Evolutionary conservation across 35 echinoderm and acorn worm genomes (phyloP).

Genomic region (Stichopus chloronotus): DNA sequence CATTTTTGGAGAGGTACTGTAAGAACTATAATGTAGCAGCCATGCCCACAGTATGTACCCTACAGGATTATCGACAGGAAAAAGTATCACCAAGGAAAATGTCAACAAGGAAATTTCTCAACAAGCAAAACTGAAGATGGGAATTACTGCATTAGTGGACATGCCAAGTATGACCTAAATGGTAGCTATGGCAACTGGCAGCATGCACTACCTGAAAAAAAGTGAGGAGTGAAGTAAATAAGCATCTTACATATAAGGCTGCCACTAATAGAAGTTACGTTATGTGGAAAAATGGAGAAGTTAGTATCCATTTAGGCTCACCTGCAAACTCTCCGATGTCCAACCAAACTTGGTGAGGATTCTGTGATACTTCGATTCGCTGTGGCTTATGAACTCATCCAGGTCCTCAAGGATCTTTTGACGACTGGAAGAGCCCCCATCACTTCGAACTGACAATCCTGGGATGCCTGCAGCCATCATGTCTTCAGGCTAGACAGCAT

Average conservation of each 20-base stretch:
- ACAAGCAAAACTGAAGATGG: no score
- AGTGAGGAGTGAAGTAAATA: no score
- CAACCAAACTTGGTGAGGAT: background rate
- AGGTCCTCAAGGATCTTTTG: background rate
- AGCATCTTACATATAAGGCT: background rate
- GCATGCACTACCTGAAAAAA: background rate
- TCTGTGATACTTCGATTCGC: background rate
- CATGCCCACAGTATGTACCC: no score
- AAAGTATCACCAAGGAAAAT: no score
- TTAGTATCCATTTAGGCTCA: background rate
- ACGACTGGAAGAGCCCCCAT: background rate
- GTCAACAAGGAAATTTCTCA: no score
- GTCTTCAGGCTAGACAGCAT: no score
- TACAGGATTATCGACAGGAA: no score
- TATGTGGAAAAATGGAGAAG: background rate
- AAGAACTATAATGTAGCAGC: no score
- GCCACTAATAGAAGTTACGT: background rate
- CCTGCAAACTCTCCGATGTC: slow-evolving; percentile 22
- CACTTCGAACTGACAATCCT: background rate
- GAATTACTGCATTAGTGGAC: no score
- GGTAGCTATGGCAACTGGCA: background rate
- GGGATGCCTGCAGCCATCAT: no score
- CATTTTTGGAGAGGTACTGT: no score
- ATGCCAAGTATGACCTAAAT: background rate
- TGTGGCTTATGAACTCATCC: background rate